These are phyloP conservation scores for Tromatobia lineatoria DNA, from an alignment of 2,888 invertebrate genomes.

Conservation along the genomic window DNA sequence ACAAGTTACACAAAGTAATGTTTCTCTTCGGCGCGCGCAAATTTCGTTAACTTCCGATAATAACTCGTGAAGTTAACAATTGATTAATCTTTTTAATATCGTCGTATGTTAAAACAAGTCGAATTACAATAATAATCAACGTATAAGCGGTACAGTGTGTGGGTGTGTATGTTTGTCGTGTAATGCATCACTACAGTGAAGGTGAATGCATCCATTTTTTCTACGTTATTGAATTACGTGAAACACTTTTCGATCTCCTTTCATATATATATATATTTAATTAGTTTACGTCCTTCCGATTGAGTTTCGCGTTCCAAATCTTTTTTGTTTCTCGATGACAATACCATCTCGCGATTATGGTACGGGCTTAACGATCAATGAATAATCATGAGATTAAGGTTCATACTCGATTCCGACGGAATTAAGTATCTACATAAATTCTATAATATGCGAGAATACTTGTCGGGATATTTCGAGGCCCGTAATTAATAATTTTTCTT, in stretches of 20 bases:
- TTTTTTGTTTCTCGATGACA: slow-evolving; percentile 8
- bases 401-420: slow-evolving; percentile 31
- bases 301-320: slow-evolving; percentile 24
- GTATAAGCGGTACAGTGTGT: slow-evolving; percentile 76
- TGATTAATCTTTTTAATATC: slow-evolving; percentile 59
- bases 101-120: slow-evolving; percentile 71
- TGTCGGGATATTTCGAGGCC: slow-evolving; percentile 46
- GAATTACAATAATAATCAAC: slow-evolving; percentile 74
- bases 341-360: not conserved
- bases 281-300: slow-evolving; percentile 10
- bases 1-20: slow-evolving; percentile 71
- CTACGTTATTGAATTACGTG: slow-evolving; percentile 65
- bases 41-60: slow-evolving; percentile 72
- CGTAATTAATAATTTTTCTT: slow-evolving; percentile 22
- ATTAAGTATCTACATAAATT: slow-evolving; percentile 60
- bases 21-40: slow-evolving; percentile 67
- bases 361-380: not conserved
- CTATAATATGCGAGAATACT: slow-evolving; percentile 51
- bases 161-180: slow-evolving; percentile 59
- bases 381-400: slow-evolving; percentile 29
- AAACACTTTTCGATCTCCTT: slow-evolving; percentile 48
- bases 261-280: not conserved
- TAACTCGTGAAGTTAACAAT: slow-evolving; percentile 56
- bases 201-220: slow-evolving; percentile 64
- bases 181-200: slow-evolving; percentile 70